These are phyloP conservation scores for Amphiura filiformis DNA, from an alignment of 35 echinoderm and acorn worm species.

Conservation along the genomic window DNA sequence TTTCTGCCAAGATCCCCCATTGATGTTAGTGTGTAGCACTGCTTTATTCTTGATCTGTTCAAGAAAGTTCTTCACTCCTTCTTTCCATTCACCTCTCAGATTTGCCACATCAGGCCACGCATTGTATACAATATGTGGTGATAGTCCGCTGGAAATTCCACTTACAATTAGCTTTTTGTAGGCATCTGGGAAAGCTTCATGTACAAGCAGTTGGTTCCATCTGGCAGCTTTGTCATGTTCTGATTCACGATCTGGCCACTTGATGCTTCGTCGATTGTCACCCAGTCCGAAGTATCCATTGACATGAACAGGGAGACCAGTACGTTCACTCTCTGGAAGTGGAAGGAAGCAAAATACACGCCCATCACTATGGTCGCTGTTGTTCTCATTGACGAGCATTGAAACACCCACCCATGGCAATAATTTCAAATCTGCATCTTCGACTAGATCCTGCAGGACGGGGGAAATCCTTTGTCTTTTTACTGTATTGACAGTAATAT, in stretches of 20 bases:
- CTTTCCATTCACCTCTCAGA: slow-evolving; percentile 46
- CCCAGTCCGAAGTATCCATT: slow-evolving; percentile 85
- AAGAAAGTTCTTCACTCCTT: slow-evolving; percentile 42
- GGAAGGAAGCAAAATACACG: slow-evolving; percentile 94
- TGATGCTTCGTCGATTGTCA: slow-evolving; percentile 61
- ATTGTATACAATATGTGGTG: slow-evolving; percentile 48
- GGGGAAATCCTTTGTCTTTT: neutral
- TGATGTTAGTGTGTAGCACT: slow-evolving; percentile 49
- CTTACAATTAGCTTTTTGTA: slow-evolving; percentile 39
- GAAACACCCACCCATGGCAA: slow-evolving; percentile 29
- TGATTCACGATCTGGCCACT: slow-evolving; percentile 77
- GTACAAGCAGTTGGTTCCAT: slow-evolving; percentile 75
- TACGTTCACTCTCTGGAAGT: slow-evolving; percentile 63
- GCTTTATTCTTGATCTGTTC: slow-evolving; percentile 25
- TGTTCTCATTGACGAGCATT: neutral
- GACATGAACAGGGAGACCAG: slow-evolving; percentile 84
- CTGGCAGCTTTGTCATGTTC: slow-evolving; percentile 49
- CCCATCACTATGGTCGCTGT: neutral
- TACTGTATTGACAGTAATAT: neutral
- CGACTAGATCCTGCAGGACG: neutral
- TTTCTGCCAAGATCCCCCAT: slow-evolving; percentile 47
- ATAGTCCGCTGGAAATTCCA: slow-evolving; percentile 23
- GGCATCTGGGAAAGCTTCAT: slow-evolving; percentile 55
- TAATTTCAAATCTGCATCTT: slow-evolving; percentile 17
- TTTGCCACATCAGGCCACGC: slow-evolving; percentile 47